phyloP scores from a whole-genome alignment of 2,113 vertebrate genomes.

The Tauraco erythrolophus region DNA sequence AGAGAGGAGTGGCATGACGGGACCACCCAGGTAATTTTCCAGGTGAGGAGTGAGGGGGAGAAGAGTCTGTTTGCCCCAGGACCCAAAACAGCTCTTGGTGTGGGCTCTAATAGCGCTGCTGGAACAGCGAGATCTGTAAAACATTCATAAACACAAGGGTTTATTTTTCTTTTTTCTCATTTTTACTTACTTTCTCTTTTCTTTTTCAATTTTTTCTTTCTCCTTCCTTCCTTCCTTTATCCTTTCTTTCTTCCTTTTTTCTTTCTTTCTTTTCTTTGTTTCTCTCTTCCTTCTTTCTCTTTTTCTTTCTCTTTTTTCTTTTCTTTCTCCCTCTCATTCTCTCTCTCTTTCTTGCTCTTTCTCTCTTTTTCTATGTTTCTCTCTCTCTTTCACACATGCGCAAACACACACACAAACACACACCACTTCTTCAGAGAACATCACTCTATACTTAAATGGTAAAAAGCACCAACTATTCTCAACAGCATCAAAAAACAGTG shows the following conservation, averaged over 20 bases:
- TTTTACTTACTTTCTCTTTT: neutral
- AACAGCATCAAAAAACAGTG: neutral
- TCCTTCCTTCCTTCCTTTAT: too few species aligned
- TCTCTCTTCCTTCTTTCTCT: neutral
- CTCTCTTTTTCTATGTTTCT: neutral
- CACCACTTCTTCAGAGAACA: neutral
- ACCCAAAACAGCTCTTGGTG: conserved; percentile 53
- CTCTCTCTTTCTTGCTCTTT: neutral
- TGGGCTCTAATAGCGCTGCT: neutral
- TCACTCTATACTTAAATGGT: neutral
- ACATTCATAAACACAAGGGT: neutral
- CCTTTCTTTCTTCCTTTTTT: neutral
- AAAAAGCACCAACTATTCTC: neutral
- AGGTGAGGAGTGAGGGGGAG: conserved; percentile 36
- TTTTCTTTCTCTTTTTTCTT: too few species aligned
- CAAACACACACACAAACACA: neutral
- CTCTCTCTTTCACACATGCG: neutral
- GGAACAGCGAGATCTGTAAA: neutral
- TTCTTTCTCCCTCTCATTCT: neutral
- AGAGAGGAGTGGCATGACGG: neutral
- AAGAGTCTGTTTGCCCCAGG: conserved; percentile 44
- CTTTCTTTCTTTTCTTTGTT: too few species aligned
- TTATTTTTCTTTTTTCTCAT: neutral
- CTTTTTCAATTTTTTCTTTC: too few species aligned
- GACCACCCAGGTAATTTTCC: conserved; percentile 59